These are phyloP conservation scores for Tetraodon nigroviridis DNA, from an alignment of 2,113 vertebrate species.

Conservation along the genomic window DNA sequence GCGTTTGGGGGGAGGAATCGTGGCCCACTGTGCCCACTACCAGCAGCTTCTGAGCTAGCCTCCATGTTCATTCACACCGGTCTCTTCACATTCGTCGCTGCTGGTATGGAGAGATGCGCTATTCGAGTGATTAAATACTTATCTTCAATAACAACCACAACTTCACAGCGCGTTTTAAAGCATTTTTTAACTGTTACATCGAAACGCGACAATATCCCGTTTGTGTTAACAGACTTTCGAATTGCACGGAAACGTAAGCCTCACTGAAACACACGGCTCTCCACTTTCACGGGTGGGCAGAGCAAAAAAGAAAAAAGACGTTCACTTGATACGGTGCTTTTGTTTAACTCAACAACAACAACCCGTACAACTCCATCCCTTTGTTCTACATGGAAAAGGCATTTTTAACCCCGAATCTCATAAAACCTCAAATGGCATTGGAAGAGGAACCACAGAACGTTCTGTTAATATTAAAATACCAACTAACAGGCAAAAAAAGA, in stretches of 20 bases:
- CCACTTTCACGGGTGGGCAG: constrained; percentile 29
- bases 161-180: constrained; percentile 31
- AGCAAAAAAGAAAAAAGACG: constrained; percentile 33
- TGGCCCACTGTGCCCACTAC: constrained; percentile 35
- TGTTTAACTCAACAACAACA: constrained; percentile 29
- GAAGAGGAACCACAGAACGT: constrained; percentile 55
- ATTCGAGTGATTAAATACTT: constrained; percentile 28
- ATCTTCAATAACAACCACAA: constrained; percentile 37
- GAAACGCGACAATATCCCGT: constrained; percentile 13
- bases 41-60: constrained; percentile 41
- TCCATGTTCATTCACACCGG: constrained; percentile 41
- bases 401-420: constrained; percentile 41
- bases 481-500: constrained; percentile 64
- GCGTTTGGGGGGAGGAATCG: constrained; percentile 33
- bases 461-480: constrained; percentile 71
- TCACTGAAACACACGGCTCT: constrained; percentile 27
- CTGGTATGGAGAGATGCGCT: constrained; percentile 14
- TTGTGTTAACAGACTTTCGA: constrained; percentile 6
- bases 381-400: constrained; percentile 22
- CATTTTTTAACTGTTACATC: constrained; percentile 18
- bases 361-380: constrained; percentile 27
- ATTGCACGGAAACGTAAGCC: constrained; percentile 27
- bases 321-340: constrained; percentile 32
- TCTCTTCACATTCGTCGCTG: constrained; percentile 44
- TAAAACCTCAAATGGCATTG: constrained; percentile 50